Evolutionary conservation across 1,140 invertebrate genomes (phyloP).

Genomic region (Drosophila asahinai): DNA sequence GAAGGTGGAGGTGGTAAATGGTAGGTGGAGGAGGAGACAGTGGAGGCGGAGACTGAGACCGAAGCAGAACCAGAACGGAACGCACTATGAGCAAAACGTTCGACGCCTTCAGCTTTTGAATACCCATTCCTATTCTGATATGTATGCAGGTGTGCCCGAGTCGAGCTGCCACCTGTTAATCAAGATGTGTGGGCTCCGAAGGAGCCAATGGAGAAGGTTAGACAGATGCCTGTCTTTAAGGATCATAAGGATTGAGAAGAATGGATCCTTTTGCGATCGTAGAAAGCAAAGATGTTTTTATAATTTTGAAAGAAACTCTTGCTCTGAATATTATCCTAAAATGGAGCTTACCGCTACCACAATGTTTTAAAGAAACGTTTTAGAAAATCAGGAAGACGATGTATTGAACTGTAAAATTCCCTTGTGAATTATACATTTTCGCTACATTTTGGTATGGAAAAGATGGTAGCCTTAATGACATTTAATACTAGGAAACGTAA

Average conservation of each 20-base stretch:
- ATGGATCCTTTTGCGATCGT: not conserved
- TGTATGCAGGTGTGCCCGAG: slow-evolving; percentile 12
- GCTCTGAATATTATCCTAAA: too few species aligned
- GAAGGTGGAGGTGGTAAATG: not conserved
- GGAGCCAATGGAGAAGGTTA: not conserved
- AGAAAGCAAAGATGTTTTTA: too few species aligned
- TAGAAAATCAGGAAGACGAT: too few species aligned
- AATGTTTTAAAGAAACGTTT: too few species aligned
- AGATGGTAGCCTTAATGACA: too few species aligned
- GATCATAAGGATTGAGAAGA: not conserved
- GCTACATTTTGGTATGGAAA: too few species aligned
- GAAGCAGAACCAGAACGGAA: slow-evolving; percentile 26
- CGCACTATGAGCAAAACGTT: slow-evolving; percentile 13
- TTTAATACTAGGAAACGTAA: too few species aligned
- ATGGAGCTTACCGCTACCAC: too few species aligned
- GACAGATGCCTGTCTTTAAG: not conserved
- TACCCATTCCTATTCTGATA: not conserved
- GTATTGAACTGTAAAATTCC: too few species aligned
- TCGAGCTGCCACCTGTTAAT: slow-evolving; percentile 24
- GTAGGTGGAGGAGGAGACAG: not conserved
- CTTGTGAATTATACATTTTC: too few species aligned
- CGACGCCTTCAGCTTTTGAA: slow-evolving; percentile 6
- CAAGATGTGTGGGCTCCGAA: not conserved
- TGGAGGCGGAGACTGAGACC: slow-evolving; percentile 3
- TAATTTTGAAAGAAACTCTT: too few species aligned